Base-by-base conservation (phyloP, 2,888 invertebrate species). In the Erynnis tages region DNA sequence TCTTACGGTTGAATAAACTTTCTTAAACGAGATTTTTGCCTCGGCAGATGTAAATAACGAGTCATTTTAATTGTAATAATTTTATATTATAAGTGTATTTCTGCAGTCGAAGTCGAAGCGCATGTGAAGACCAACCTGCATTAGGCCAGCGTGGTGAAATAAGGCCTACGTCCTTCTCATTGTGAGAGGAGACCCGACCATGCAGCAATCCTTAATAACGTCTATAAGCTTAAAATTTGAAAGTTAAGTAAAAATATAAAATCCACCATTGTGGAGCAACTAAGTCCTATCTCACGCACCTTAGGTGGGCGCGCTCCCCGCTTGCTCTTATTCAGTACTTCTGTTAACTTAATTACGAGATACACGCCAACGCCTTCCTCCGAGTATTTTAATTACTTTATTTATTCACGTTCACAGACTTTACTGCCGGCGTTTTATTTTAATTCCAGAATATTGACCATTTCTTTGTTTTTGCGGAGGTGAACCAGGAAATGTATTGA, bases 281-380 rank as follows among this genome's bases (percentile, higher is more conserved):
- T 38, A 1, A 19, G 13, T 27, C 27, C 32, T 13, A 41, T 10
- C 49, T 45, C 52, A 50, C 35, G 54, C 54, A 55, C 55, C 54
- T 53, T 56, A 56, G 53, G 46, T 43, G 47, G 37, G 59, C 56
- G 57, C 32, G 48, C 25, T 34, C n/a, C 25, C 34, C 7, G 13
- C 23, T 32, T 25, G 48, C 32, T 41, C 29, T 37, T 47, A 49
- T 49, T 49, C 41, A 34, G 25, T 41, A 49, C 34, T 19, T 40
- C 49, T 49, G 49, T 49, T 68, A 60, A 67, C 65, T 76, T 79
- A 77, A 78, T 78, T 79, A 75, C 65, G 65, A 57, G 55, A 57
- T 61, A 66, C 48, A 61, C 70, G 63, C 73, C 65, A 63, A 67
- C 69, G 66, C 66, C 58, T 62, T 57, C 58, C 56, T 56, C 58